Conservation (phyloP, 2,888 invertebrate genomes). For the Prosapia bicincta region DNA sequence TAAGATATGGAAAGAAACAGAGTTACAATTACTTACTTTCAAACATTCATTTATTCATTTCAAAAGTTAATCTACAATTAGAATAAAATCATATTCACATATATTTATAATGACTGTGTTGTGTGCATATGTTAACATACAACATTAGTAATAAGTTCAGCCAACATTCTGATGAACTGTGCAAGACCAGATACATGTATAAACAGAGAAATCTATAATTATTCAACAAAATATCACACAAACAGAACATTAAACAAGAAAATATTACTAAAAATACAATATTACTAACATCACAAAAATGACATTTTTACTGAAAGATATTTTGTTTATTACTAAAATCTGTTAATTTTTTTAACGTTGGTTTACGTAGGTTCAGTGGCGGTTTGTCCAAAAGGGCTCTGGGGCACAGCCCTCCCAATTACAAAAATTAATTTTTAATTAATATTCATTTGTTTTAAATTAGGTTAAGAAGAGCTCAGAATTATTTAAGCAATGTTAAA, state of each 20-base stretch:
- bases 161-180: not conserved
- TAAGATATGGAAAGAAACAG: too few species aligned
- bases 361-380: too few species aligned
- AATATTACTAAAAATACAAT: not conserved
- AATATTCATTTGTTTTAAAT: too few species aligned
- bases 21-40: not conserved
- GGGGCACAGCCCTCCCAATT: too few species aligned
- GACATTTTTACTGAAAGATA: too few species aligned
- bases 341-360: too few species aligned
- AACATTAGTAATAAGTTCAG: not conserved
- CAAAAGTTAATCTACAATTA: not conserved
- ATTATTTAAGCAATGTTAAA: too few species aligned
- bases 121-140: not conserved
- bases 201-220: not conserved
- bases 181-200: not conserved
- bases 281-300: not conserved
- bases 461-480: too few species aligned
- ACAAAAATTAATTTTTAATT: too few species aligned
- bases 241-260: not conserved
- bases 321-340: too few species aligned
- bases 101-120: not conserved
- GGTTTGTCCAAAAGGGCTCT: too few species aligned
- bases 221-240: not conserved
- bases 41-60: not conserved
- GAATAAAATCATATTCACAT: not conserved